Evolutionary conservation across 2,888 invertebrate genomes (phyloP).

Genomic region (Ophion ellenae): DNA sequence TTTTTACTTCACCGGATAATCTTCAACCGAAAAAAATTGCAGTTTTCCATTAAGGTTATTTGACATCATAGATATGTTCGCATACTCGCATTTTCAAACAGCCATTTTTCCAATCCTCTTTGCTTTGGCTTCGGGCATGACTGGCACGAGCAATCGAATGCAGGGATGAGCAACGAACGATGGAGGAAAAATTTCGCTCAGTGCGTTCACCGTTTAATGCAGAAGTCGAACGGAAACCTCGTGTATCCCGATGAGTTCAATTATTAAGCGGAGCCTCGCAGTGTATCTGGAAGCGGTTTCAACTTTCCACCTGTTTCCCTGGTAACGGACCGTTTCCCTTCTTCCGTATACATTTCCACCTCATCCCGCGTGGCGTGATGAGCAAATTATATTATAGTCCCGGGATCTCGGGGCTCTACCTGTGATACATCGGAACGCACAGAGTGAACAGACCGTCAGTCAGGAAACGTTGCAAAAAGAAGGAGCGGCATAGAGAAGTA

Average conservation of each 20-base stretch:
- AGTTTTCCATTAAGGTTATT: too few species aligned
- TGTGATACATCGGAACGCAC: not conserved
- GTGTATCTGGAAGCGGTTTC: not conserved
- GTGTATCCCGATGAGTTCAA: not conserved
- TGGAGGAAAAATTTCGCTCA: not conserved
- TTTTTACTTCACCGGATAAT: too few species aligned
- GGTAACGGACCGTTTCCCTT: not conserved
- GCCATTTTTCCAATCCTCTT: not conserved
- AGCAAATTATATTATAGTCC: constrained; percentile 15
- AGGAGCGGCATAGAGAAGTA: constrained; percentile 11
- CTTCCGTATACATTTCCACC: not conserved
- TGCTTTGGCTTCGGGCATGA: not conserved
- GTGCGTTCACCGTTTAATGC: too few species aligned
- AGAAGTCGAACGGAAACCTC: not conserved
- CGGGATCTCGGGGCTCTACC: not conserved
- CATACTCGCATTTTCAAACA: too few species aligned
- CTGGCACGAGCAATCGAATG: not conserved
- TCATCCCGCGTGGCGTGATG: not conserved
- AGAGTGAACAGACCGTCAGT: constrained; percentile 24
- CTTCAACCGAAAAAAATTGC: too few species aligned
- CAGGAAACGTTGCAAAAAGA: constrained; percentile 15
- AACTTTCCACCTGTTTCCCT: not conserved
- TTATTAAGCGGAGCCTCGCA: not conserved
- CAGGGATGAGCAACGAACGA: not conserved
- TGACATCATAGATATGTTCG: too few species aligned